Evolutionary conservation across 2,113 vertebrate genomes (phyloP).

Genomic region (Arothron firmamentum): DNA sequence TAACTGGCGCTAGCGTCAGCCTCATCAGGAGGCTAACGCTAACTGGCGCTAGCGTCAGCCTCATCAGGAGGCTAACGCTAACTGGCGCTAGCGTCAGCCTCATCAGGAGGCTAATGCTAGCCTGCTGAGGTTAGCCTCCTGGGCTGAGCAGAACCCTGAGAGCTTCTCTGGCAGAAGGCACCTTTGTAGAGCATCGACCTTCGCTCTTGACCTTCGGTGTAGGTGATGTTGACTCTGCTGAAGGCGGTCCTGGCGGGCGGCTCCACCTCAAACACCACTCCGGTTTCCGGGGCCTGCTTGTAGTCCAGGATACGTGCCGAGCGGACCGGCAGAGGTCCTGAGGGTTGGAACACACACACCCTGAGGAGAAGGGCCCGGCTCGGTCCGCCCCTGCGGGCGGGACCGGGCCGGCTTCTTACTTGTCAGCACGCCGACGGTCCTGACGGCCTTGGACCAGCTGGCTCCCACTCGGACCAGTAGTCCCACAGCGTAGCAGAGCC

Average conservation of each 20-base stretch:
- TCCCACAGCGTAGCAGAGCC: slow-evolving; percentile 86
- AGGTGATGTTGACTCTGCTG: slow-evolving; percentile 95
- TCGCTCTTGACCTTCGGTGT: slow-evolving; percentile 82
- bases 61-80: too few species aligned
- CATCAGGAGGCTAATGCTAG: too few species aligned
- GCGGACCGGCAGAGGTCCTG: slow-evolving; percentile 89
- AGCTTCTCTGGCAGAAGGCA: slow-evolving; percentile 45
- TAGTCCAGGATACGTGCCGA: slow-evolving; percentile 85
- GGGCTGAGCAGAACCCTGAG: background rate
- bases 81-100: too few species aligned
- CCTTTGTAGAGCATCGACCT: slow-evolving; percentile 93
- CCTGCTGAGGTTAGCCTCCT: too few species aligned
- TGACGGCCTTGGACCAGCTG: slow-evolving; percentile 77
- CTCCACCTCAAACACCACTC: slow-evolving; percentile 89
- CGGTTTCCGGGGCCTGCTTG: slow-evolving; percentile 89
- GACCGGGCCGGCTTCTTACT: slow-evolving; percentile 64
- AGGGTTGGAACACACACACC: slow-evolving; percentile 1
- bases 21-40: too few species aligned
- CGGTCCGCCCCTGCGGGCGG: background rate
- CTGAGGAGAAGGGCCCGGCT: too few species aligned
- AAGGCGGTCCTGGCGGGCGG: slow-evolving; percentile 88
- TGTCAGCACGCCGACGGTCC: slow-evolving; percentile 83
- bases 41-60: too few species aligned
- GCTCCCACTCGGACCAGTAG: slow-evolving; percentile 76
- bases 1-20: too few species aligned